A percentile compares a stretch with the other conserved stretches of the same genome.
Evolutionary conservation across 2,797 vertebrate species (phyloP).

Genomic region (Sebastes vulpes): DNA sequence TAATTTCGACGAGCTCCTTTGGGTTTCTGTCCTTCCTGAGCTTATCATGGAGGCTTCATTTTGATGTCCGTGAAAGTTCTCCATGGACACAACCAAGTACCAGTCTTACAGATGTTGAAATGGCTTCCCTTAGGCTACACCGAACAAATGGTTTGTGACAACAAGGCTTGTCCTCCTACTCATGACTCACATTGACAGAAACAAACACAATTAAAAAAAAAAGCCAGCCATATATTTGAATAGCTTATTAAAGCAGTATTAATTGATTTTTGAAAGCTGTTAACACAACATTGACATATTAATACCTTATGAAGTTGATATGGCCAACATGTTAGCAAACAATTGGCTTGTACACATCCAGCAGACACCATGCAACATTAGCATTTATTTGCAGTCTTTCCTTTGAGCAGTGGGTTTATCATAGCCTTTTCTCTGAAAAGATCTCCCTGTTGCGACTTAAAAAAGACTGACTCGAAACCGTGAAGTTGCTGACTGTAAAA

Average conservation of each 20-base stretch:
- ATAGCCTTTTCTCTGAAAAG: neutral
- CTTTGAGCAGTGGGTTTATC: neutral
- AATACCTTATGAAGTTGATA: neutral
- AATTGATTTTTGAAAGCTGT: neutral
- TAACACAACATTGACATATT: neutral
- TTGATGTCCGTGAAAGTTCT: slow-evolving; percentile 16
- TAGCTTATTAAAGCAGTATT: neutral
- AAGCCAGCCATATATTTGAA: neutral
- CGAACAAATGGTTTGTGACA: neutral
- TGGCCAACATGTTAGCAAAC: neutral
- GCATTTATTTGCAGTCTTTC: neutral
- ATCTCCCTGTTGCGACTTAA: neutral
- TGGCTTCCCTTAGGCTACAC: neutral
- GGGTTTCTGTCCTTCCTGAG: slow-evolving; percentile 1
- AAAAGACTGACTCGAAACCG: neutral
- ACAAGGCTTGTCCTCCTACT: neutral
- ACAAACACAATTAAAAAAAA: neutral
- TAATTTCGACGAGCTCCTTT: neutral
- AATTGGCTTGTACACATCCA: neutral
- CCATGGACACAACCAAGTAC: neutral
- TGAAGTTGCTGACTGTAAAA: neutral
- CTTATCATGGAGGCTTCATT: slow-evolving; percentile 1
- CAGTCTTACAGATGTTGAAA: slow-evolving; percentile 27
- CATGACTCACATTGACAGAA: neutral
- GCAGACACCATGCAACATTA: neutral